Evolutionary conservation across 30 jellyfish, hydroid and myxozoan genomes (phyloP), one percentile per base, ranked within the genome.

Genomic region (Haliclystus octoradiatus): DNA sequence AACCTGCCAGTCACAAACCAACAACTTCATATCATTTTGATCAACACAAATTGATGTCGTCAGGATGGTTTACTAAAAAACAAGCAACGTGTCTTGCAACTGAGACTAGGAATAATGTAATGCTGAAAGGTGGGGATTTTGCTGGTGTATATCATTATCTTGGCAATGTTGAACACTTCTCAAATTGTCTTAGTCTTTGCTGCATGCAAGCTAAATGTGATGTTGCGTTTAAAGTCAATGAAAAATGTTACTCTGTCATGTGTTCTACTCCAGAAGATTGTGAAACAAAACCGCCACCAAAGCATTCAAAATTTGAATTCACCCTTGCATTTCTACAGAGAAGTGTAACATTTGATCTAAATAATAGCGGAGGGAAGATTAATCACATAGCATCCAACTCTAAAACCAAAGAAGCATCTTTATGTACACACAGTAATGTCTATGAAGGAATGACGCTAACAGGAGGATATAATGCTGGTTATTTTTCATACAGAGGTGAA

Each of bases 401-500:
- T 1, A 7, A 7, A 23, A 75, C 84, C 0, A 74, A 73, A 24
- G 84, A 34, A 26, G 62, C 85, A 2, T 49, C 94, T 7, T 34
- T 82, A 27, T 89, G 98, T 50, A 69, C 72, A 31, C 91, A 89
- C 63, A 69, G 94, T 2, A 85, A 66, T 2, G 88, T 78, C n/a
- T 68, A 66, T 62, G 82, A 73, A 33, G 98, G 84, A 50, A 73
- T 69, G 49, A 89, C 98, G 0, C 71, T 89, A 60, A 71, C 70
- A 63, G 98, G 95, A 34, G 94, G 98, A 75, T 79, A 81, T 63
- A 87, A 77, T 24, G 98, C 98, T n/a, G 98, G 98, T 14, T 87
- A 81, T 34, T 89, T 81, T 65, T 69, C 73, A 4, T 75, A 52
- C 52, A 83, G 70, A 9, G 98, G 98, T 2, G 77, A 75, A 34